Percentiles rank a stretch among this genome's conserved stretches.
phyloP scores from a whole-genome alignment of 2,797 vertebrate species.

The Sebastes nivosus region DNA sequence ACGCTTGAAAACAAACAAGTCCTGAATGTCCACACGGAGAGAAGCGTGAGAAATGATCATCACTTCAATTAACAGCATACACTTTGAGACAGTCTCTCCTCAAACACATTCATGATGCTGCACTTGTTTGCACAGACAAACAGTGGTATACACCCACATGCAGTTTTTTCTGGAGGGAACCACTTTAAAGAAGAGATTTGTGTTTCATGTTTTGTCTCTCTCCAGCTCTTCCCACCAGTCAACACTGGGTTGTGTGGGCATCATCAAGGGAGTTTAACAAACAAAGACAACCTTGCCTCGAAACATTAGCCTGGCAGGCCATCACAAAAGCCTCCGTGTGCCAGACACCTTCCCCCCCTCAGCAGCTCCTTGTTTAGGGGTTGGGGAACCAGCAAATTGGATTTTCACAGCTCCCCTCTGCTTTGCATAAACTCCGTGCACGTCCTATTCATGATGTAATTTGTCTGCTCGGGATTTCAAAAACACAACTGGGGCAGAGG shows the following conservation, averaged over 20 bases:
- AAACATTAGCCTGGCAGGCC: not conserved
- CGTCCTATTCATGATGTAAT: constrained; percentile 36
- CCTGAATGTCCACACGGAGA: not conserved
- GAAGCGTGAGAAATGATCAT: too few species aligned
- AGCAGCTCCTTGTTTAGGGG: not conserved
- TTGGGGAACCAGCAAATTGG: constrained; percentile 33
- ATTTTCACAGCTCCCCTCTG: constrained; percentile 24
- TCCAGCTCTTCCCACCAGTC: not conserved
- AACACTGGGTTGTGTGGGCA: not conserved
- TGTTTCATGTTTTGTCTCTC: too few species aligned
- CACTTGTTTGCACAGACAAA: not conserved
- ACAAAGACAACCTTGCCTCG: not conserved
- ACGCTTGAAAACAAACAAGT: not conserved
- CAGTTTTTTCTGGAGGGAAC: not conserved
- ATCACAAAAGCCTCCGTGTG: not conserved
- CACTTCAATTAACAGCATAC: too few species aligned
- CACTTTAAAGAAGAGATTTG: not conserved
- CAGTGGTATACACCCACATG: not conserved
- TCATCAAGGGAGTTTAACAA: not conserved
- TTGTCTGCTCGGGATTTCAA: constrained; percentile 19
- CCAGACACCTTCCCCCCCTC: not conserved
- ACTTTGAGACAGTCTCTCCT: not conserved
- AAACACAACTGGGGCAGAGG: constrained; percentile 12
- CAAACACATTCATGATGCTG: not conserved
- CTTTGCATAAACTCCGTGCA: constrained; percentile 26